Percentiles rank a stretch among this genome's conserved stretches.
Evolutionary conservation across 1,140 invertebrate genomes (phyloP).

Genomic region (Xylocopa sonorina): DNA sequence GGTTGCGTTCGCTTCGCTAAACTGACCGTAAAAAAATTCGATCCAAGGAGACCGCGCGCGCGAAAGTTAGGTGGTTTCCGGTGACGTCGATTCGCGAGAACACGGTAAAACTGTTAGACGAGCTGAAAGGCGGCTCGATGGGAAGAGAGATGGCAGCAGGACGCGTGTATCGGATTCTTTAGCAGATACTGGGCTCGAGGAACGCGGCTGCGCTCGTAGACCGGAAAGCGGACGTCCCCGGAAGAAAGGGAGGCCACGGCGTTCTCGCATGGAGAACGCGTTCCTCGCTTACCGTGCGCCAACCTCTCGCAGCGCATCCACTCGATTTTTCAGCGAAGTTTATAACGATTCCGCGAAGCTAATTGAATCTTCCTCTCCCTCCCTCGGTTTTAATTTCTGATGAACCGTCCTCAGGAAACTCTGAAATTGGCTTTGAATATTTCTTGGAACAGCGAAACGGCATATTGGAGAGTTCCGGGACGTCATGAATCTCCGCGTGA

Average conservation of each 20-base stretch:
- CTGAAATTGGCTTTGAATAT: background rate
- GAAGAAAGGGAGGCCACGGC: background rate
- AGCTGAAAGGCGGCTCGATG: background rate
- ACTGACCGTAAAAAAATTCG: background rate
- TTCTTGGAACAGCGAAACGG: background rate
- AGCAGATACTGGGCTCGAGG: background rate
- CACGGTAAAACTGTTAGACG: background rate
- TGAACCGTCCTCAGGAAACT: background rate
- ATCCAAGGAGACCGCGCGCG: background rate
- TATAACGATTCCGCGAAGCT: no score
- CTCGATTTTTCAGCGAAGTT: background rate
- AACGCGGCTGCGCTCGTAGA: background rate
- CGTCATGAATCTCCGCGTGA: background rate
- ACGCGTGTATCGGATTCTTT: constrained; percentile 28
- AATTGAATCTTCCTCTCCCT: background rate
- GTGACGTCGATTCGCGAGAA: no score
- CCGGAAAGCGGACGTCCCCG: background rate
- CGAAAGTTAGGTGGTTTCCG: background rate
- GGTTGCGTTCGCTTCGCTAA: background rate
- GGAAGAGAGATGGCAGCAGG: background rate
- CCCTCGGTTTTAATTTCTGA: background rate
- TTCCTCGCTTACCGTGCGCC: background rate
- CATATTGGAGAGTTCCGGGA: background rate
- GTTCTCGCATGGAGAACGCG: background rate
- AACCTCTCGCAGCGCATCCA: no score